phyloP scores from a whole-genome alignment of 2,113 vertebrate genomes.

The Hemichromis elongatus region DNA sequence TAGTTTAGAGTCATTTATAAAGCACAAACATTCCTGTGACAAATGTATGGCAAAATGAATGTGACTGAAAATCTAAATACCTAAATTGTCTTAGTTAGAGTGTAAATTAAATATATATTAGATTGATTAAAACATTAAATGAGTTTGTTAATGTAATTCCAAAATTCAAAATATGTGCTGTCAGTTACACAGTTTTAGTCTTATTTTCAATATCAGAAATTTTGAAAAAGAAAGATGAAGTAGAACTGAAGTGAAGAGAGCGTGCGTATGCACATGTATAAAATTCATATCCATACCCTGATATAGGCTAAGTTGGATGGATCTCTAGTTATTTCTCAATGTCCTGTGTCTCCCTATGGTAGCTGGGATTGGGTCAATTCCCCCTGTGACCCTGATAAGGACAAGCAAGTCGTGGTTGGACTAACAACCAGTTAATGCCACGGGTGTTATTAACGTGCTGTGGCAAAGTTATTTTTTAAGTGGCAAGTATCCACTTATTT shows the following conservation, averaged over 20 bases:
- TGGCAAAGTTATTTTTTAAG: background rate
- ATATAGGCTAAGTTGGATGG: background rate
- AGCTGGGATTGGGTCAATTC: background rate
- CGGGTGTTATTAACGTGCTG: background rate
- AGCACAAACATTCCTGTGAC: background rate
- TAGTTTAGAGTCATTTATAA: background rate
- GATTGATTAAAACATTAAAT: background rate
- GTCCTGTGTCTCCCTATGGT: background rate
- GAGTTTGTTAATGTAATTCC: background rate
- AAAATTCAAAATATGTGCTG: background rate
- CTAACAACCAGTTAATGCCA: background rate
- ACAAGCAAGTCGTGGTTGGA: background rate
- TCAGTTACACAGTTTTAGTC: background rate
- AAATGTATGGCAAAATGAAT: background rate
- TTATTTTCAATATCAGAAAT: background rate
- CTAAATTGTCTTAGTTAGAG: background rate
- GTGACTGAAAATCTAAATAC: background rate
- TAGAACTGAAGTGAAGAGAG: background rate
- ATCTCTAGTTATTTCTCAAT: accelerated
- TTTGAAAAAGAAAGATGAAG: background rate
- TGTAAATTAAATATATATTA: background rate
- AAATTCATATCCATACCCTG: background rate
- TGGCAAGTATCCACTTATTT: background rate
- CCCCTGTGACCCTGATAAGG: background rate
- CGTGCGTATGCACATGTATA: background rate